Evolutionary conservation across 2,888 invertebrate species (phyloP), one percentile per base, ranked within the genome.

Genomic region (Amiota minor): DNA sequence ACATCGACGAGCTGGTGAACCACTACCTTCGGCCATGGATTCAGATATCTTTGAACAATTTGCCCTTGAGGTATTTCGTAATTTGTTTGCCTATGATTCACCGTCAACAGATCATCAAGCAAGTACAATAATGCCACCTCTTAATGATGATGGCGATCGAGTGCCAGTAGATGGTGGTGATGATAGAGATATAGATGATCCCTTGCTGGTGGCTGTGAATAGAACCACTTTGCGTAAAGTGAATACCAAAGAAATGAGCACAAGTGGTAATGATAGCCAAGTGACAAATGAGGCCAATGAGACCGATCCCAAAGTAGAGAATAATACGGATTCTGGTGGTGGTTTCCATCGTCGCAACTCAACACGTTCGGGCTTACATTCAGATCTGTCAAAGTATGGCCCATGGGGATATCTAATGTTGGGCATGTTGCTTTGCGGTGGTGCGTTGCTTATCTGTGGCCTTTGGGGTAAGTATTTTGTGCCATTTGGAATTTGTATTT

Each of bases 331-430:
- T 53, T 61, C 70, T 20, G 82, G 84, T 49, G 84, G 83, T 73
- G 82, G 82, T 14, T 84, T 85, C 72, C 83, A 84, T 14, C 81
- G 87, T 2, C 87, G 88, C 69, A 89, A 89, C 73, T 86, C 87
- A 11, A 88, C 89, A 20, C 83, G 87, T n/a, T 73, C 85, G n/a
- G 89, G 90, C 1, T 82, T 91, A 14, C 90, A 91, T 12, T 92
- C 92, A 10, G 93, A 93, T 62, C 89, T 94, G 77, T 92, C 93
- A 74, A 93, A 93, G 72, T 94, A 94, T 86, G 94, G 94, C 0
- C 93, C 94, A 0, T 94, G 94, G 94, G 94, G 94, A 79, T 94
- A 94, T 85, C 90, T 94, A 53, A 93, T 94, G 88, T 91, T 94
- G 71, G 94, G 93, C 70, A 93, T 94, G 92, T 89, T 94, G 55